Conservation (phyloP, 2,797 vertebrate species). For the Siniperca obscura region DNA sequence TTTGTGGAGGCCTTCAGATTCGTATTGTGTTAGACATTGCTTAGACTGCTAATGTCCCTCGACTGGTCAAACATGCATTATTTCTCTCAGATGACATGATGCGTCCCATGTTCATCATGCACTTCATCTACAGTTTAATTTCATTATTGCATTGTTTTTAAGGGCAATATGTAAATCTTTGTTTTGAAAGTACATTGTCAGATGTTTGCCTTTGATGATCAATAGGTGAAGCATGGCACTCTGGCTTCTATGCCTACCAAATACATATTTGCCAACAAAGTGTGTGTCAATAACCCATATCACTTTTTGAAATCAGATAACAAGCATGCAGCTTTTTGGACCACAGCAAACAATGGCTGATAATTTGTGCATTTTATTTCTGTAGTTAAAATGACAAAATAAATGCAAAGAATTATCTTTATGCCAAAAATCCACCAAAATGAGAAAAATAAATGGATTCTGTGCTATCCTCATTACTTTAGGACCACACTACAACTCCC, state of each 20-base stretch:
- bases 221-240: constrained; percentile 2
- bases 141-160: constrained; percentile 34
- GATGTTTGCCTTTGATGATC: constrained; percentile 22
- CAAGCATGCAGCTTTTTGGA: background rate
- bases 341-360: background rate
- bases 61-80: constrained; percentile 49
- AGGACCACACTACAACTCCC: background rate
- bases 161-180: background rate
- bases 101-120: constrained; percentile 3
- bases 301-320: background rate
- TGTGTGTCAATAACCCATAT: background rate
- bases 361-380: background rate
- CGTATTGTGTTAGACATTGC: constrained; percentile 53
- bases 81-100: constrained; percentile 34
- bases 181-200: constrained; percentile 2
- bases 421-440: background rate
- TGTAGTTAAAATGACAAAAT: constrained; percentile 2
- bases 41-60: constrained; percentile 60
- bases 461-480: background rate
- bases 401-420: background rate
- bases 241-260: background rate
- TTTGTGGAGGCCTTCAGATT: constrained; percentile 61
- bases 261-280: background rate
- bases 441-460: background rate
- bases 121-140: constrained; percentile 24